phyloP scores from a whole-genome alignment of 2,888 invertebrate species.

The Sesamia inferens region DNA sequence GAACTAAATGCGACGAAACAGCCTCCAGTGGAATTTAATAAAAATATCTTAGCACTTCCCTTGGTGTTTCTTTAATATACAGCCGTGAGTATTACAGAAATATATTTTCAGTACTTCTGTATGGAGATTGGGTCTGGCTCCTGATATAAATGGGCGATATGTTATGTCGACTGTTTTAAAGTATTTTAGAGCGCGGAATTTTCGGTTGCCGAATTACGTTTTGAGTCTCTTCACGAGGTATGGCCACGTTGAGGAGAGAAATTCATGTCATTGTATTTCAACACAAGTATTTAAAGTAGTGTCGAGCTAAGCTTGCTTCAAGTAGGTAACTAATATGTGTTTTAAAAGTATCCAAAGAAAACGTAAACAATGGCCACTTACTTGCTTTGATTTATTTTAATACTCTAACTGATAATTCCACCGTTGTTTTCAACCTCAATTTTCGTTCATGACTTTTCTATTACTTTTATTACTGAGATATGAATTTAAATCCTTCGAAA shows the following conservation, averaged over 20 bases:
- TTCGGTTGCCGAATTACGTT: constrained; percentile 38
- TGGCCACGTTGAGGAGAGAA: constrained; percentile 1
- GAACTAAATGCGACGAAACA: constrained; percentile 82
- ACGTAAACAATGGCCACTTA: neutral
- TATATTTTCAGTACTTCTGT: constrained; percentile 64
- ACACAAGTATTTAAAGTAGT: neutral
- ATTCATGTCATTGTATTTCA: constrained; percentile 3
- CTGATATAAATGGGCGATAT: constrained; percentile 60
- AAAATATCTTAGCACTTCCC: constrained; percentile 84
- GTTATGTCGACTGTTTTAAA: constrained; percentile 56
- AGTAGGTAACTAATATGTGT: no score
- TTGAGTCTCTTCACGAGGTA: constrained; percentile 33
- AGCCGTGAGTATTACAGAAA: constrained; percentile 72
- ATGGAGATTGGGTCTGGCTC: constrained; percentile 55
- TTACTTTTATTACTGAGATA: neutral
- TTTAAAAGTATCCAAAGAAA: neutral
- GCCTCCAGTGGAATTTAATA: constrained; percentile 88
- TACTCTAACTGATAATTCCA: neutral
- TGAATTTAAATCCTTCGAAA: neutral
- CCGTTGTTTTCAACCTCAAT: neutral
- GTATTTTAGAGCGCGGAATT: constrained; percentile 41
- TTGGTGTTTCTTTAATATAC: constrained; percentile 83
- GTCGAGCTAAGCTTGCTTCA: neutral
- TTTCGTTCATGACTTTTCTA: neutral
- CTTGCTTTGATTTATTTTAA: neutral